These are phyloP conservation scores for Mastomys coucha DNA, from an alignment of 2,113 vertebrate genomes.

Conservation along the genomic window DNA sequence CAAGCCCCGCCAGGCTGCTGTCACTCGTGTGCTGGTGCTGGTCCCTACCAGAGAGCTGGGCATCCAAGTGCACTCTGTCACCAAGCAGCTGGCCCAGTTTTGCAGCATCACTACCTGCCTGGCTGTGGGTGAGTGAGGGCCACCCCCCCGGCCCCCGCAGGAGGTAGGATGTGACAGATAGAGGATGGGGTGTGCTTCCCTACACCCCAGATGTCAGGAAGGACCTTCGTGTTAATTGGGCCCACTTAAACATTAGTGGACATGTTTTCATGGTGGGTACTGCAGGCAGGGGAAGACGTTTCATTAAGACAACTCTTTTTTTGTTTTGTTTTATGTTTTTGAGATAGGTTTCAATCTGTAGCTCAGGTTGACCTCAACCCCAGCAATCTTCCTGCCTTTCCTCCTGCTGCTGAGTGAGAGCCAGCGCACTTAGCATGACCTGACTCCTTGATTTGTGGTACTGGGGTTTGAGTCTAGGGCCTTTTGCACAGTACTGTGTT, in stretches of 20 bases:
- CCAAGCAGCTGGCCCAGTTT: conserved; percentile 96
- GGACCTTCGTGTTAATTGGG: neutral
- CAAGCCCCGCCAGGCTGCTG: conserved; percentile 94
- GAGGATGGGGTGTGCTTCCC: too few relatives aligned
- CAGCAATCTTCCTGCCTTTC: neutral
- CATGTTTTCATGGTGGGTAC: neutral
- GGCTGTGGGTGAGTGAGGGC: conserved; percentile 91
- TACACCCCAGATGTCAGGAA: neutral
- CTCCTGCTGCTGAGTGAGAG: neutral
- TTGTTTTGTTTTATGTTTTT: neutral
- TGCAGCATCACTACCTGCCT: conserved; percentile 93
- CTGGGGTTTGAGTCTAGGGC: too few relatives aligned
- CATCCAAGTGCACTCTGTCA: conserved; percentile 97
- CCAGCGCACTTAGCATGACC: too few relatives aligned
- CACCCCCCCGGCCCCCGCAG: accelerated
- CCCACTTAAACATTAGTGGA: neutral
- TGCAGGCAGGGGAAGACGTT: neutral
- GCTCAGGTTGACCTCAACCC: neutral
- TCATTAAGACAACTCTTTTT: neutral
- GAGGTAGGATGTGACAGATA: accelerated
- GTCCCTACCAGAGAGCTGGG: conserved; percentile 97
- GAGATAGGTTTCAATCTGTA: neutral
- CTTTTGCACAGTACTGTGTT: neutral
- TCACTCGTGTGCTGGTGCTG: conserved; percentile 95
- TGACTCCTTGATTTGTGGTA: neutral